Evolutionary conservation across 35 echinoderm and acorn worm species (phyloP), one percentile per base, ranked within the genome.

Genomic region (Acanthaster planci): DNA sequence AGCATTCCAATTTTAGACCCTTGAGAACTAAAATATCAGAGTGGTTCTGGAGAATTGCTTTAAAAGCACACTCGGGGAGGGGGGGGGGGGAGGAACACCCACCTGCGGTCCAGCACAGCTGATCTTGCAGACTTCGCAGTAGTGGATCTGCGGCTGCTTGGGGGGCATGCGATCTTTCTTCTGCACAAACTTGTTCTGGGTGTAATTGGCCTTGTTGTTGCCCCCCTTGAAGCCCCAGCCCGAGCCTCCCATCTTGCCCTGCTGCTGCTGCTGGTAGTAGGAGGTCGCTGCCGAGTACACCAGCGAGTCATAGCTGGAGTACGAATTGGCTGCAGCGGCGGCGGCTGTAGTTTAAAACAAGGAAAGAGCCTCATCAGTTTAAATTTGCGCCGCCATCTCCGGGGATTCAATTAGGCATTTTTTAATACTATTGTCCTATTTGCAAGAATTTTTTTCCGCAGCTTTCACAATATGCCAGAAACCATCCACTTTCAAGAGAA

Each of bases 31-130:
- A n/a, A n/a, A n/a, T n/a, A n/a, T n/a, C n/a, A n/a, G n/a, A n/a
- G n/a, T n/a, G n/a, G n/a, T n/a, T n/a, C n/a, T n/a, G n/a, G n/a
- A n/a, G n/a, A n/a, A n/a, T n/a, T n/a, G n/a, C n/a, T n/a, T n/a
- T n/a, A n/a, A n/a, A n/a, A n/a, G n/a, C n/a, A n/a, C n/a, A n/a
- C n/a, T n/a, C n/a, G n/a, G n/a, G n/a, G n/a, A n/a, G n/a, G n/a
- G n/a, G n/a, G n/a, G n/a, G n/a, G n/a, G n/a, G n/a, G n/a, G 42
- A 4, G 42, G 12, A 12, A 4, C 12, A 47, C 89, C 88, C 83
- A 99, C 96, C 92, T 89, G 80, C 3, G 96, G 96, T 26, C 96
- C 96, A 86, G 96, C 96, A 90, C 96, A 99, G 77, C 96, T 99
- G 78, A 99, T 99, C 89, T 99, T 99, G 59, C 96, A 99, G 30